Percentiles rank a stretch among this genome's conserved stretches.
Evolutionary conservation across 1,140 invertebrate genomes (phyloP).

Genomic region (Elymnias hypermnestra): DNA sequence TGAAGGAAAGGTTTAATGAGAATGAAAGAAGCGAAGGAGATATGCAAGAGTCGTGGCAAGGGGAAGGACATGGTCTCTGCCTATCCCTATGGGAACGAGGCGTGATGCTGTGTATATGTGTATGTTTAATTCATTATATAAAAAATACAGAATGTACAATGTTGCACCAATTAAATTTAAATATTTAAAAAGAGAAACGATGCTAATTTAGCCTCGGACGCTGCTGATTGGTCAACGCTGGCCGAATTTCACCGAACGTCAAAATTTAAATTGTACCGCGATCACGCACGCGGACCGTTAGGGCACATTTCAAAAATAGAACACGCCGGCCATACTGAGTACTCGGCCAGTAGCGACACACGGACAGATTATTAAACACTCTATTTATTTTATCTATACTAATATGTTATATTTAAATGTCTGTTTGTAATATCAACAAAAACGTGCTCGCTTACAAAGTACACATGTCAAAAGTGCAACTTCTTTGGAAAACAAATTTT

Average conservation of each 20-base stretch:
- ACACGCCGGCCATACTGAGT: constrained; percentile 68
- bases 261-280: constrained; percentile 64
- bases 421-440: too few relatives aligned
- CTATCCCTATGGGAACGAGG: too few relatives aligned
- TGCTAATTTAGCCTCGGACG: constrained; percentile 28
- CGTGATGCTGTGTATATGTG: too few relatives aligned
- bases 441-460: too few relatives aligned
- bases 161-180: constrained; percentile 30
- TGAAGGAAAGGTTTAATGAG: too few relatives aligned
- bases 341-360: constrained; percentile 56
- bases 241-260: constrained; percentile 70
- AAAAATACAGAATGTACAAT: background rate
- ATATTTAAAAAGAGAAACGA: constrained; percentile 65
- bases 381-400: constrained; percentile 71
- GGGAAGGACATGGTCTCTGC: too few relatives aligned
- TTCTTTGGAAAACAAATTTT: too few relatives aligned
- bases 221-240: constrained; percentile 34
- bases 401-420: too few relatives aligned
- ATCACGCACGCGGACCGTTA: constrained; percentile 67
- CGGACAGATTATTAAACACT: constrained; percentile 64
- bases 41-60: too few relatives aligned
- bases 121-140: background rate
- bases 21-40: too few relatives aligned
- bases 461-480: too few relatives aligned
- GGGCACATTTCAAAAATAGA: constrained; percentile 73